Conservation (phyloP, 2,797 vertebrate genomes). For the Tamandua tetradactyla region DNA sequence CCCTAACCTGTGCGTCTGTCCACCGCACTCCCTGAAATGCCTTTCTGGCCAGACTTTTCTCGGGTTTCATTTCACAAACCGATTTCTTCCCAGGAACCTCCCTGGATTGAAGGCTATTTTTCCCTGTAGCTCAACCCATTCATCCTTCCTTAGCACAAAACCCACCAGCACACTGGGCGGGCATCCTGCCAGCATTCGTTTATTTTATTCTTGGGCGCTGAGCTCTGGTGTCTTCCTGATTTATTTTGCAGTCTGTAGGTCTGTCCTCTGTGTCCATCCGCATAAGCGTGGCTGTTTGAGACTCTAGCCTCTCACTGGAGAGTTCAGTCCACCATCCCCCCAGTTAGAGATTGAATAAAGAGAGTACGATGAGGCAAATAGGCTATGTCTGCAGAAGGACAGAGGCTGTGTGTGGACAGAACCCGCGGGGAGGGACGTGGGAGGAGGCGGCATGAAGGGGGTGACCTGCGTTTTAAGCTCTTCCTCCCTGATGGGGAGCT, state of each 20-base stretch:
- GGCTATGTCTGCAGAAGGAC: not conserved
- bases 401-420: fast-evolving
- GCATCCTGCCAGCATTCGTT: not conserved
- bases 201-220: not conserved
- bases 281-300: not conserved
- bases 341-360: not conserved
- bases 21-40: not conserved
- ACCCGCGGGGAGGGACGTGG: fast-evolving
- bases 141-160: not conserved
- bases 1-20: not conserved
- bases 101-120: not conserved
- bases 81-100: not conserved
- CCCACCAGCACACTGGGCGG: not conserved
- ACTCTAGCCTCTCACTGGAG: not conserved
- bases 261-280: not conserved
- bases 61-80: not conserved
- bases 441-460: not conserved
- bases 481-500: not conserved
- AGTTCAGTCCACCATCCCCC: not conserved
- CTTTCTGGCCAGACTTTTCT: not conserved
- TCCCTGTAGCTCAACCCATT: not conserved
- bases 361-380: not conserved
- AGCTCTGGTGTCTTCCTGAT: constrained; percentile 47
- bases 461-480: not conserved
- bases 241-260: constrained; percentile 19